A percentile compares a stretch with the other conserved stretches of the same genome.
Conservation (phyloP, 53 echinoderm and acorn worm species). For the Echinometra lucunter region DNA sequence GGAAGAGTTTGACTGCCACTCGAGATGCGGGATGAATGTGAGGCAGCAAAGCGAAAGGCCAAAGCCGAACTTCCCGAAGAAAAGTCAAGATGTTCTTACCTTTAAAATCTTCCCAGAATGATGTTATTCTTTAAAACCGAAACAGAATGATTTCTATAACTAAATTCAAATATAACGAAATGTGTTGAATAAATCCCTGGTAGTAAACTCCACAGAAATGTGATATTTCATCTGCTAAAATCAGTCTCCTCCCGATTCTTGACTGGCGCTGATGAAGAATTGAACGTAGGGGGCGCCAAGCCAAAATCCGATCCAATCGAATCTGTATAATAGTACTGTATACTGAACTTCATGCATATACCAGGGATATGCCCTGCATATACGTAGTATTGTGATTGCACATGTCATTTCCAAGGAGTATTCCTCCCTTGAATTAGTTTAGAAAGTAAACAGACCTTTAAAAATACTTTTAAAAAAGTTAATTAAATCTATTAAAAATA, state of each 20-base stretch:
- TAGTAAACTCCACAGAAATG: background rate
- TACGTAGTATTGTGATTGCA: too few relatives aligned
- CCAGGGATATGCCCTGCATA: too few relatives aligned
- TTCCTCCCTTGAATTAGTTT: too few relatives aligned
- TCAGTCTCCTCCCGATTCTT: background rate
- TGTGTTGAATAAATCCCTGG: background rate
- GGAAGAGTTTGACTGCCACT: background rate
- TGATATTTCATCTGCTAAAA: constrained; percentile 1
- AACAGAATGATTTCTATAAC: background rate
- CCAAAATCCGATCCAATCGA: too few relatives aligned
- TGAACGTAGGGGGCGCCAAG: background rate
- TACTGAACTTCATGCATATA: too few relatives aligned
- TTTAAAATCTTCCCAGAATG: background rate
- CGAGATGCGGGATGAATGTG: background rate
- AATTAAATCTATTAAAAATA: too few relatives aligned
- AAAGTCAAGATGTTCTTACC: constrained; percentile 11
- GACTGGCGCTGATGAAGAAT: background rate
- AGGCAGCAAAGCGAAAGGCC: too few relatives aligned
- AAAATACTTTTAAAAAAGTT: too few relatives aligned
- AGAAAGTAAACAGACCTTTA: too few relatives aligned
- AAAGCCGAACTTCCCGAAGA: background rate
- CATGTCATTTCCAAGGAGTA: too few relatives aligned
- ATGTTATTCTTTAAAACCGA: background rate
- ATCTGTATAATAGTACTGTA: too few relatives aligned
- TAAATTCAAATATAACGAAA: background rate